phyloP scores from a whole-genome alignment of 2,888 invertebrate species.

The Trissolcus brochymenae region DNA sequence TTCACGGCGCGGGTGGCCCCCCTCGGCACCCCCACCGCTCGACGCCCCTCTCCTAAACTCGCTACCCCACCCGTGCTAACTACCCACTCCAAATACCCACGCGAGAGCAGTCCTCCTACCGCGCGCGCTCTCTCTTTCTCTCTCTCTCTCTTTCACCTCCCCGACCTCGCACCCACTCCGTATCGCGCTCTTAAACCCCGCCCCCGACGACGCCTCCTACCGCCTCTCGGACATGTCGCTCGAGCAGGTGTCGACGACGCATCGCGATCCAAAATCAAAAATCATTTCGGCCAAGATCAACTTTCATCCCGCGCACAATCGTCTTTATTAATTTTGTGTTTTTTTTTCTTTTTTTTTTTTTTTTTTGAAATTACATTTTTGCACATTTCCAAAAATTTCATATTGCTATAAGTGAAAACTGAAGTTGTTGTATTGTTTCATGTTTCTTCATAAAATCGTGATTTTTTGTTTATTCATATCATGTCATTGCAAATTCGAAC shows the following conservation, averaged over 20 bases:
- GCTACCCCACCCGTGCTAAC: constrained; percentile 68
- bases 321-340: background rate
- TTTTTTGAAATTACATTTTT: background rate
- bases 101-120: constrained; percentile 72
- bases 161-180: constrained; percentile 67
- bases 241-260: constrained; percentile 49
- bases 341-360: background rate
- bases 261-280: constrained; percentile 38
- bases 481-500: too few species aligned
- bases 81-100: constrained; percentile 72
- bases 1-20: constrained; percentile 72
- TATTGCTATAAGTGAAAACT: too few species aligned
- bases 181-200: constrained; percentile 74
- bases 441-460: too few species aligned
- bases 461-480: too few species aligned
- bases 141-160: constrained; percentile 64
- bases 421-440: too few species aligned
- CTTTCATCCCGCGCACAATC: background rate
- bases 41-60: constrained; percentile 46
- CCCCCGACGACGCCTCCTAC: constrained; percentile 61
- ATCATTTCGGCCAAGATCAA: constrained; percentile 5
- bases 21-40: constrained; percentile 41
- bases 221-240: constrained; percentile 43
- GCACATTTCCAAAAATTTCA: background rate
- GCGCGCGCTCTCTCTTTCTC: constrained; percentile 50